These are phyloP conservation scores for Lithobates sylvaticus DNA, from an alignment of 2,797 vertebrate genomes.

Conservation along the genomic window DNA sequence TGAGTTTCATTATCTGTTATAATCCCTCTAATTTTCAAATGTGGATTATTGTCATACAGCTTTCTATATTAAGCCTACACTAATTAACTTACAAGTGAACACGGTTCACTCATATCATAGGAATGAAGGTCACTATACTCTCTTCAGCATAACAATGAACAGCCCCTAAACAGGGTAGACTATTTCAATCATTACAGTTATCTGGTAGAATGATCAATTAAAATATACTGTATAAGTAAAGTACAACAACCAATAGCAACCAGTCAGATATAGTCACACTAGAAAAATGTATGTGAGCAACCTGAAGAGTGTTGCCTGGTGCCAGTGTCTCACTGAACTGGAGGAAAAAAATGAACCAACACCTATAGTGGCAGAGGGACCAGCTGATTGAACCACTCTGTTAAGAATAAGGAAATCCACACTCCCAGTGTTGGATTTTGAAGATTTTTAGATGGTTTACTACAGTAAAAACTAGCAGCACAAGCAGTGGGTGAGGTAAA, in stretches of 20 bases:
- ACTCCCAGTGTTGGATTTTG: too few species aligned
- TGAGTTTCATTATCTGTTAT: not conserved
- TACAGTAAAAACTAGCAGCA: too few species aligned
- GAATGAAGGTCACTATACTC: not conserved
- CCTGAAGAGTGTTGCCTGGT: too few species aligned
- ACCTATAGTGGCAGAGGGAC: too few species aligned
- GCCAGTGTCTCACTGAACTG: too few species aligned
- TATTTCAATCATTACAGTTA: not conserved
- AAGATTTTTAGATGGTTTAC: too few species aligned
- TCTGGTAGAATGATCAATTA: not conserved
- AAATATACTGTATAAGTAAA: not conserved
- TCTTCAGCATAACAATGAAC: not conserved
- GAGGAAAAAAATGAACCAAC: too few species aligned
- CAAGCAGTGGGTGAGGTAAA: too few species aligned
- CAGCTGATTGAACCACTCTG: too few species aligned
- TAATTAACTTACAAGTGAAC: not conserved
- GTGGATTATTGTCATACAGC: not conserved
- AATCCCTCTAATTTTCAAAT: not conserved
- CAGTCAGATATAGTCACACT: not conserved
- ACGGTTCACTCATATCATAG: not conserved
- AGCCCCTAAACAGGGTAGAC: not conserved
- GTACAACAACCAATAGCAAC: not conserved
- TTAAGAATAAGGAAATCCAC: too few species aligned
- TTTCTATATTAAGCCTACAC: not conserved
- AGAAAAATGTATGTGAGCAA: not conserved